phyloP scores from a whole-genome alignment of 2,113 vertebrate species.

The Mustela lutreola region DNA sequence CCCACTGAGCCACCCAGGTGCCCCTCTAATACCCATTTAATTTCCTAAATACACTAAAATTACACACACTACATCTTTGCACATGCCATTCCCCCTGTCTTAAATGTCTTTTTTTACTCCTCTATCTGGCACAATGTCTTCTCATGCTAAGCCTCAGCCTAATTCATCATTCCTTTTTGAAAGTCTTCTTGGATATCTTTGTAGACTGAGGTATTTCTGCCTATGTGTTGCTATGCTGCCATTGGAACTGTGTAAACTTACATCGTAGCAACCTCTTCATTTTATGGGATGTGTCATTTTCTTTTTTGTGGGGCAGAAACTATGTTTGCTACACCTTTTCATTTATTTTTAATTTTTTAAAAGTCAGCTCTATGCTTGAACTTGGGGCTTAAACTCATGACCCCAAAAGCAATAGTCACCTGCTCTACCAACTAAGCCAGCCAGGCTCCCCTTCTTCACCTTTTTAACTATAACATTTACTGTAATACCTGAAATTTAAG shows the following conservation, averaged over 20 bases:
- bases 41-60: neutral
- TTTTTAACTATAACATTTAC: neutral
- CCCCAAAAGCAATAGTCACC: neutral
- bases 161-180: neutral
- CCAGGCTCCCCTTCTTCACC: neutral
- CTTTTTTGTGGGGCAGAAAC: neutral
- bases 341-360: neutral
- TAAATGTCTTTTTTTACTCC: neutral
- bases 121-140: neutral
- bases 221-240: neutral
- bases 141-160: neutral
- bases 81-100: neutral
- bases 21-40: neutral
- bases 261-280: neutral
- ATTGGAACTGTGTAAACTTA: neutral
- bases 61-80: neutral
- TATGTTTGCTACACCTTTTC: neutral
- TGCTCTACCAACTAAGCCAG: neutral
- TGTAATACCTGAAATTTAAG: neutral
- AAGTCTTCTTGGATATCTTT: neutral
- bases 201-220: neutral
- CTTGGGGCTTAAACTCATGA: neutral
- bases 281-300: neutral
- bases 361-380: neutral
- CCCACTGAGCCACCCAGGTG: no score